Base-by-base conservation (phyloP, 1,140 invertebrate species). In the Drosophila ohnishii region DNA sequence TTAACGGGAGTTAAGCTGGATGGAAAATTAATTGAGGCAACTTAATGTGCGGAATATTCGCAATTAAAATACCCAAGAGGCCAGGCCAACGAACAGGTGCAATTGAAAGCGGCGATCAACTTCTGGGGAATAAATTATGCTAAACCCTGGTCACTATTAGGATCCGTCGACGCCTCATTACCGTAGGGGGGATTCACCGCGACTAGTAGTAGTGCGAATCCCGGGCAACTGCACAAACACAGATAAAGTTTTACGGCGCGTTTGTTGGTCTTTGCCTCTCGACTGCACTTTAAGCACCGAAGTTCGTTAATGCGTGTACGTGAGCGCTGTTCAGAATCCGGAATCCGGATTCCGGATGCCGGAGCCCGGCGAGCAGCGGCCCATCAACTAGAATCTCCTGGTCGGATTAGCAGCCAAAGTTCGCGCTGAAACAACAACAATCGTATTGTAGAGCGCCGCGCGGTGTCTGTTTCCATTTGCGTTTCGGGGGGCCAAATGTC, bases 271-370 rank as follows among this genome's bases (percentile, higher is more conserved):
- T 87, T 87, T 86, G 71, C 75, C 57, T 70, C 71, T 83, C 75
- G 78, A 87, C 75, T 86, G 75, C 83, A 79, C 73, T 88, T 88
- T 73, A 87, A 84, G 84, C 84, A 78, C 70, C 73, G 59, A 88
- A 84, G 77, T 88, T 88, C 69, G 80, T 88, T 88, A 88, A 88
- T 88, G 84, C 80, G 84, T 83, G 70, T 89, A 88, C 84, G 84
- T 88, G 84, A 83, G 77, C 48, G 76, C 73, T 53, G 80, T 84
- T 83, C 59, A 58, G 65, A 88, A 65, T 64, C 61, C 34, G 61
- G 45, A 53, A 22, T 8, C 16, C 30, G 32, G 50, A 34, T 19
- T 32, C 50, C 48, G 48, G 10, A 50, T 10, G 5, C 48, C 48
- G 50, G 22, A 34, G 19, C 53, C 32, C 53, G 35, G 16, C 63